Percentiles rank a stretch among this genome's conserved stretches.
Conservation (phyloP, 2,888 invertebrate genomes). For the Stratiomys singularior region DNA sequence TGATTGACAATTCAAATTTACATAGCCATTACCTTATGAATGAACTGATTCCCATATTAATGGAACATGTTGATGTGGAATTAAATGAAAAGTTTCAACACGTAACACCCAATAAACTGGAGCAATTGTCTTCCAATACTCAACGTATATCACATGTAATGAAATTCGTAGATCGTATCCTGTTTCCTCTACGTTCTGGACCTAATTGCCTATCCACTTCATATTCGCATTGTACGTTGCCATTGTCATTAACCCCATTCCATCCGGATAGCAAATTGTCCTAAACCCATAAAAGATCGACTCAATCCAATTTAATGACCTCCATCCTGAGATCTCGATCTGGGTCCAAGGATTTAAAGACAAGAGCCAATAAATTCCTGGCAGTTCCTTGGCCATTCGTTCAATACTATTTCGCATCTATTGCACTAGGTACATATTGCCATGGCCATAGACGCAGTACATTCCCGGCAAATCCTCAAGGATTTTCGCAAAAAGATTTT, state of each 20-base stretch:
- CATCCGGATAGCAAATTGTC: slow-evolving; percentile 27
- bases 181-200: background rate
- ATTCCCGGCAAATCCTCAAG: background rate
- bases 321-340: slow-evolving; percentile 5
- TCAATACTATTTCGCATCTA: background rate
- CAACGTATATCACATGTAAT: no score
- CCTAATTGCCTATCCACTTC: slow-evolving; percentile 4
- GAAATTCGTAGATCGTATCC: no score
- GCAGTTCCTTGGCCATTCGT: slow-evolving; percentile 5
- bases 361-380: slow-evolving; percentile 28
- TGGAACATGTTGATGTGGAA: no score
- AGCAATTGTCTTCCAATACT: no score
- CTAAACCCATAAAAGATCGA: slow-evolving; percentile 37
- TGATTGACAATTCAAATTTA: no score
- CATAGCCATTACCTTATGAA: no score
- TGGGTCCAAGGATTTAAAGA: background rate
- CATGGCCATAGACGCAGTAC: background rate
- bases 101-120: no score
- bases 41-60: no score
- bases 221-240: slow-evolving; percentile 1
- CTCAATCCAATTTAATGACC: slow-evolving; percentile 44
- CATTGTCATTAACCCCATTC: slow-evolving; percentile 38
- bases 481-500: slow-evolving; percentile 7
- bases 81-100: no score
- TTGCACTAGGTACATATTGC: background rate